A percentile compares a stretch with the other conserved stretches of the same genome.
Conservation (phyloP, 2,888 invertebrate genomes). For the Eledone cirrhosa region DNA sequence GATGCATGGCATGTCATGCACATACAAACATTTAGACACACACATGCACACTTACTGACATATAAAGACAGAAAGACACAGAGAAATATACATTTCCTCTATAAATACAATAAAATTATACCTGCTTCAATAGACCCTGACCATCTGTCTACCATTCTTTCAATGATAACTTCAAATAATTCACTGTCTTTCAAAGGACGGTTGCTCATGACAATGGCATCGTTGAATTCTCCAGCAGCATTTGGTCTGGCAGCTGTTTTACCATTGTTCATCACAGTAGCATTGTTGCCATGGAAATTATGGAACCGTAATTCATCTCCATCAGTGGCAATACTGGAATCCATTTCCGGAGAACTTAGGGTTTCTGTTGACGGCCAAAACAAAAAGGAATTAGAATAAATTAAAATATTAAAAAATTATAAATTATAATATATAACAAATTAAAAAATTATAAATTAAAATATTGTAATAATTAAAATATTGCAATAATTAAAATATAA, state of each 20-base stretch:
- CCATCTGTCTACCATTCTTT: conserved; percentile 92
- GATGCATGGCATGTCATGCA: too few species aligned
- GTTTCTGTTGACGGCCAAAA: conserved; percentile 42
- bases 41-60: neutral
- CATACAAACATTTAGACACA: too few species aligned
- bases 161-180: conserved; percentile 89
- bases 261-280: conserved; percentile 83
- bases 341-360: conserved; percentile 54
- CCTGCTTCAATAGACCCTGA: conserved; percentile 93
- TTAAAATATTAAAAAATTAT: neutral
- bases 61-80: neutral
- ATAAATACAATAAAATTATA: conserved; percentile 35
- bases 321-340: conserved; percentile 49
- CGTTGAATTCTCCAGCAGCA: conserved; percentile 91
- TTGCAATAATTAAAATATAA: too few species aligned
- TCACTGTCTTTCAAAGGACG: conserved; percentile 88
- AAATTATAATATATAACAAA: neutral
- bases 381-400: neutral
- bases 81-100: neutral
- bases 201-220: conserved; percentile 91
- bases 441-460: neutral
- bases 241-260: conserved; percentile 86
- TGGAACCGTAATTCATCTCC: conserved; percentile 80
- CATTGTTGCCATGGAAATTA: conserved; percentile 87
- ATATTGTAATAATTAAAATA: too few species aligned